Evolutionary conservation across 2,113 vertebrate species (phyloP).

Genomic region (Perca schrenkii): DNA sequence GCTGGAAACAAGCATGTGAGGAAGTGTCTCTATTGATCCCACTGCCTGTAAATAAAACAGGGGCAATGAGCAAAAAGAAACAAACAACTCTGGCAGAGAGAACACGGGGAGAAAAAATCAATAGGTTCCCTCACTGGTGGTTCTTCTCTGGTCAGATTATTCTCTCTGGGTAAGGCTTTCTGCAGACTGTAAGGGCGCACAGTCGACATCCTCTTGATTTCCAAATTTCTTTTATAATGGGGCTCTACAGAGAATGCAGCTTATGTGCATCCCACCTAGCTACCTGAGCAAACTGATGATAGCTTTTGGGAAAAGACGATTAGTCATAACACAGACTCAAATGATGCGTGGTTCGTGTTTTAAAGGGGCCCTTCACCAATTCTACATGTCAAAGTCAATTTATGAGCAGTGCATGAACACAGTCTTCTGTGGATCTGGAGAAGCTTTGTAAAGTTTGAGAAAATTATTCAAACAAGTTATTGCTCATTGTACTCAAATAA

Average conservation of each 20-base stretch:
- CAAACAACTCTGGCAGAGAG: conserved; percentile 80
- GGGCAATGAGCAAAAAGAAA: conserved; percentile 82
- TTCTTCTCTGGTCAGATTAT: conserved; percentile 78
- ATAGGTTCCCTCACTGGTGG: conserved; percentile 81
- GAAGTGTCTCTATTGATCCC: conserved; percentile 82
- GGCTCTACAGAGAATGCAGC: conserved; percentile 45
- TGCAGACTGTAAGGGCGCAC: conserved; percentile 55
- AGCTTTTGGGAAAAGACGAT: not conserved
- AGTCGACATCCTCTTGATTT: conserved; percentile 73
- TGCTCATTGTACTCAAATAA: not conserved
- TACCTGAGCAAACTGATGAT: conserved; percentile 30
- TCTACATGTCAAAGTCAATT: conserved; percentile 34
- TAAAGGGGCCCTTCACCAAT: conserved; percentile 29
- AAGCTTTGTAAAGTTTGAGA: not conserved
- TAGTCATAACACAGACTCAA: conserved; percentile 3
- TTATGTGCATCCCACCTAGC: conserved; percentile 57
- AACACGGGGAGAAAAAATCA: conserved; percentile 80
- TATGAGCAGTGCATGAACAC: conserved; percentile 7
- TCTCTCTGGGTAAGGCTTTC: conserved; percentile 75
- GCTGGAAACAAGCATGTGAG: conserved; percentile 79
- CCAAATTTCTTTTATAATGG: conserved; percentile 57
- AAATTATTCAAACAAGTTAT: conserved; percentile 11
- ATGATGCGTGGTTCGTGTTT: conserved; percentile 16
- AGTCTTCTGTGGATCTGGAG: conserved; percentile 6
- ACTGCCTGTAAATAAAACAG: conserved; percentile 83